Percentiles rank a stretch among this genome's conserved stretches.
phyloP scores from a whole-genome alignment of 37 sponge, comb jelly and placozoan genomes.

The Beroe forskalii region DNA sequence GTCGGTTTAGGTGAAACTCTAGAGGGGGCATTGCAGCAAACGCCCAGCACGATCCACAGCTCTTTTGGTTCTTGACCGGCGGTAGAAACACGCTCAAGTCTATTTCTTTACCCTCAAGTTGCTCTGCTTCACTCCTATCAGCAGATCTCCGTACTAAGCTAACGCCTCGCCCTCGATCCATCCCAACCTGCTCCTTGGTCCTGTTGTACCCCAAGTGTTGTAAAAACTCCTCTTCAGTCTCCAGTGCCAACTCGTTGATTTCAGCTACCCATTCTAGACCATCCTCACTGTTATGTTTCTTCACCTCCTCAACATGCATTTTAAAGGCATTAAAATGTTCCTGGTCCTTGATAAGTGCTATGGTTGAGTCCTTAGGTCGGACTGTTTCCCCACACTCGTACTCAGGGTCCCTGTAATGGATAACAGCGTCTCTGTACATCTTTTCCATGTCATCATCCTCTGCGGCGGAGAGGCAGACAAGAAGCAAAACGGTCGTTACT shows the following conservation, averaged over 20 bases:
- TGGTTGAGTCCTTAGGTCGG: background rate
- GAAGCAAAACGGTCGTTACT: no score
- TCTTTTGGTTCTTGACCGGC: background rate
- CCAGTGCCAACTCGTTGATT: conserved; percentile 2
- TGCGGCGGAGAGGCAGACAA: no score
- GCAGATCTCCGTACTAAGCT: background rate
- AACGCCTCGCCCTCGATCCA: no score
- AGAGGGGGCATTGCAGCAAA: background rate
- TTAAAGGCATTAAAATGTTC: background rate
- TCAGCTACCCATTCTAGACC: background rate
- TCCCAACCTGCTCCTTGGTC: background rate
- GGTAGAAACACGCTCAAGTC: background rate
- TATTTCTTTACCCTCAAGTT: background rate
- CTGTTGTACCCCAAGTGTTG: background rate
- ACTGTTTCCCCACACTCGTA: background rate
- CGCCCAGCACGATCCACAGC: conserved; percentile 16
- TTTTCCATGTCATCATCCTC: no score
- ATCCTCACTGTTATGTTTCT: background rate
- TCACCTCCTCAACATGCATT: background rate
- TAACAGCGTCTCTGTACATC: background rate
- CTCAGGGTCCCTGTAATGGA: conserved; percentile 22
- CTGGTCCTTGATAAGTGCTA: background rate
- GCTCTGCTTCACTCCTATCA: background rate
- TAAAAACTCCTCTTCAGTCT: conserved; percentile 2
- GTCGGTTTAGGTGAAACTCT: background rate